A percentile compares a stretch with the other conserved stretches of the same genome.
Evolutionary conservation across 1,140 invertebrate genomes (phyloP).

Genomic region (Magallana angulata): DNA sequence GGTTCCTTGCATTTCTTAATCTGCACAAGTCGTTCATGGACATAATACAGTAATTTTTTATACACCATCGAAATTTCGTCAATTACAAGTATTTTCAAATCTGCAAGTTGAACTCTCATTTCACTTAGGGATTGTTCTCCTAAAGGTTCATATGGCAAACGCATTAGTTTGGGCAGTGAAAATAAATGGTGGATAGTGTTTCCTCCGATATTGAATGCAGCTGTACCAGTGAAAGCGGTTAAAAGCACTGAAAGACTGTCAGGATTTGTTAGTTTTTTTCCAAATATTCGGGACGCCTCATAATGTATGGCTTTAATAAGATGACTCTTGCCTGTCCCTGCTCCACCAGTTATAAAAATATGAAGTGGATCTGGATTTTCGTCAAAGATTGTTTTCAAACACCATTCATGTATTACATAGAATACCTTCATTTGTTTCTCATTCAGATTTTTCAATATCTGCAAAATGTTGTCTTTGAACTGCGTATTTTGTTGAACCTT

Average conservation of each 20-base stretch:
- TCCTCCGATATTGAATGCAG: constrained; percentile 49
- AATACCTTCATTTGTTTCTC: constrained; percentile 46
- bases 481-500: background rate
- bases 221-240: constrained; percentile 49
- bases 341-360: constrained; percentile 57
- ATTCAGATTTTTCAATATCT: background rate
- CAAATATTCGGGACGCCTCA: constrained; percentile 53
- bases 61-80: constrained; percentile 33
- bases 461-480: background rate
- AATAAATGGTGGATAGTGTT: constrained; percentile 51
- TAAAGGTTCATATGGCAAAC: constrained; percentile 35
- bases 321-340: constrained; percentile 55
- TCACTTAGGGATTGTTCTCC: constrained; percentile 43
- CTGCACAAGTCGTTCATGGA: background rate
- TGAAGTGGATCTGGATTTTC: constrained; percentile 41
- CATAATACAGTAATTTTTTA: constrained; percentile 7
- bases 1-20: background rate
- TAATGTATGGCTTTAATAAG: constrained; percentile 55
- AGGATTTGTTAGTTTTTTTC: background rate
- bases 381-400: constrained; percentile 31
- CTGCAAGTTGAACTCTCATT: constrained; percentile 40
- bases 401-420: constrained; percentile 50
- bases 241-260: constrained; percentile 47
- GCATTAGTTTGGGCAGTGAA: constrained; percentile 28
- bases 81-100: constrained; percentile 37